A percentile compares a stretch with the other conserved stretches of the same genome.
These are phyloP conservation scores for Candidula unifasciata DNA, from an alignment of 2,888 invertebrate species.

Conservation along the genomic window DNA sequence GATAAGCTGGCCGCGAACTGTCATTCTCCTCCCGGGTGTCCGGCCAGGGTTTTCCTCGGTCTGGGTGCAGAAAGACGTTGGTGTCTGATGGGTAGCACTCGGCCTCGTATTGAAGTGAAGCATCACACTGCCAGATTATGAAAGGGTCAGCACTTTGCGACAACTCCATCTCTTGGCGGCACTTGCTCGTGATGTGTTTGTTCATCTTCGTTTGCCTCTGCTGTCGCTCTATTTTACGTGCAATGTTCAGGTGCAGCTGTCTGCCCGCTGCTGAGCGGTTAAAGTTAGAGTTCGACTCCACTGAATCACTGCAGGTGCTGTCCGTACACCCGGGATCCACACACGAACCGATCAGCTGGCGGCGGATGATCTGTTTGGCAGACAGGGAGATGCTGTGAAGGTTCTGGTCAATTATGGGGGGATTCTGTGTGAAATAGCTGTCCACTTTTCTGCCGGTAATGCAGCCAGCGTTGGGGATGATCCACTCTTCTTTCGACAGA, in stretches of 20 bases:
- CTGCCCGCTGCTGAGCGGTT: conserved; percentile 3
- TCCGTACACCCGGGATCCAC: conserved; percentile 27
- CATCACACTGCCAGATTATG: background rate
- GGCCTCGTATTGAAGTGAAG: background rate
- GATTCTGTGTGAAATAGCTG: conserved; percentile 9
- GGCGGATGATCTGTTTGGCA: conserved; percentile 16
- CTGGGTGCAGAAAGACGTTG: background rate
- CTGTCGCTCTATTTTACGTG: conserved; percentile 1
- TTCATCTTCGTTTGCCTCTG: background rate
- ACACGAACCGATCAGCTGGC: conserved; percentile 23
- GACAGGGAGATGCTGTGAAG: background rate
- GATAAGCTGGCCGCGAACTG: too few species aligned
- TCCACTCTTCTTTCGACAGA: conserved; percentile 15
- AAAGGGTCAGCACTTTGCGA: background rate
- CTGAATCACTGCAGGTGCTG: background rate
- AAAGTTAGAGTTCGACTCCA: conserved; percentile 28
- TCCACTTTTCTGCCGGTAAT: background rate
- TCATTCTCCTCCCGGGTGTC: background rate
- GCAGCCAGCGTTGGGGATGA: background rate
- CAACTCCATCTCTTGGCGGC: background rate
- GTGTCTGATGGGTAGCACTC: background rate
- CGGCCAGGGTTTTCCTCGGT: background rate
- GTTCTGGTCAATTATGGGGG: conserved; percentile 7
- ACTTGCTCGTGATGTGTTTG: background rate
- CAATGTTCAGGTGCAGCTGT: background rate